Conservation (phyloP, 2,113 vertebrate genomes). For the Climacteris rufus region DNA sequence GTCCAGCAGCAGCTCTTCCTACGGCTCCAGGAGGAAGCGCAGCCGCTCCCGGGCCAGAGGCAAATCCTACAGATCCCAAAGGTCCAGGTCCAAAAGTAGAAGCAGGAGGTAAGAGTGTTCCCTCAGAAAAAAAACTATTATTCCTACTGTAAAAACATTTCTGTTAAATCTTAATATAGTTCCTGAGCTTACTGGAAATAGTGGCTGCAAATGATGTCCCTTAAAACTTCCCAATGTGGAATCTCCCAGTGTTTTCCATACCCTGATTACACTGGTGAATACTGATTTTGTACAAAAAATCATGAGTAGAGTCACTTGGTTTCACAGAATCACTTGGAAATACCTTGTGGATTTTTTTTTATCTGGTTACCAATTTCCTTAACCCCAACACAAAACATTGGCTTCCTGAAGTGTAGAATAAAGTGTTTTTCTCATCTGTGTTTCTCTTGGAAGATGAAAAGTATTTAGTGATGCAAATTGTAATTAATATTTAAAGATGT, state of each 20-base stretch:
- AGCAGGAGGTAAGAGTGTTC: constrained; percentile 80
- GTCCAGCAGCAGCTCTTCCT: constrained; percentile 93
- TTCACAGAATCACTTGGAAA: background rate
- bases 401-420: background rate
- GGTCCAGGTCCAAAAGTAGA: constrained; percentile 85
- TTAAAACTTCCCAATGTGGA: background rate
- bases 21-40: constrained; percentile 85
- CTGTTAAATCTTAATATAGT: fast-evolving
- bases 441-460: background rate
- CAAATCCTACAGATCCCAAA: constrained; percentile 83
- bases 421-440: background rate
- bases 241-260: background rate
- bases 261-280: background rate
- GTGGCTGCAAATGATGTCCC: background rate
- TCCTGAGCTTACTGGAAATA: background rate
- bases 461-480: background rate
- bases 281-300: too few species aligned
- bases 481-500: background rate
- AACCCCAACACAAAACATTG: fast-evolving
- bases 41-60: constrained; percentile 83
- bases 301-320: background rate
- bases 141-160: background rate
- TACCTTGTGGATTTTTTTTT: background rate
- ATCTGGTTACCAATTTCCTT: background rate
- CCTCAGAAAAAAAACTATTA: background rate